These are phyloP conservation scores for Alexandromys fortis DNA, from an alignment of 2,113 vertebrate species.

Conservation along the genomic window DNA sequence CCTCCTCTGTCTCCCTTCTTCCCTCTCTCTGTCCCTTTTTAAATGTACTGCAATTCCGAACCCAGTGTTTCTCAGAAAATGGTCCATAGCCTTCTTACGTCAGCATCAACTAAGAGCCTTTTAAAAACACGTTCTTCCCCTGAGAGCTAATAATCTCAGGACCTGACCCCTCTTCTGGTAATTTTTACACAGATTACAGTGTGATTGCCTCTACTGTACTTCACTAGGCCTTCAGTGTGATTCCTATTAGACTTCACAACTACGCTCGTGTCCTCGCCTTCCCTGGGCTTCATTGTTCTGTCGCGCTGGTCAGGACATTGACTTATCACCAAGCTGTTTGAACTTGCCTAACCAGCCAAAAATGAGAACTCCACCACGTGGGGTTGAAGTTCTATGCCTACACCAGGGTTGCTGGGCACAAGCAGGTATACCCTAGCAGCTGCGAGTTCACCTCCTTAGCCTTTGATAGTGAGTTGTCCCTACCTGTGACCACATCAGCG, in stretches of 20 bases:
- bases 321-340: background rate
- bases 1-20: too few species aligned
- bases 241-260: background rate
- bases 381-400: background rate
- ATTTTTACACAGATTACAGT: background rate
- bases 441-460: background rate
- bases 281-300: background rate
- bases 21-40: background rate
- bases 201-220: background rate
- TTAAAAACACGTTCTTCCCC: background rate
- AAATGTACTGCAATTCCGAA: slow-evolving; percentile 29
- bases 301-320: background rate
- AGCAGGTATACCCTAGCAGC: background rate
- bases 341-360: background rate
- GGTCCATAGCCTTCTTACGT: background rate
- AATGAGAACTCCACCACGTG: background rate
- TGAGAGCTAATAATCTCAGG: background rate
- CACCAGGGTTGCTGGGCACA: background rate
- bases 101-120: background rate
- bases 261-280: background rate
- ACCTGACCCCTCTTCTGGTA: background rate
- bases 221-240: background rate
- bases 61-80: slow-evolving; percentile 21
- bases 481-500: background rate
- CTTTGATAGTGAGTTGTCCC: background rate